Conservation (phyloP, 2,888 invertebrate genomes). For the Dasysyrphus tricinctus region DNA sequence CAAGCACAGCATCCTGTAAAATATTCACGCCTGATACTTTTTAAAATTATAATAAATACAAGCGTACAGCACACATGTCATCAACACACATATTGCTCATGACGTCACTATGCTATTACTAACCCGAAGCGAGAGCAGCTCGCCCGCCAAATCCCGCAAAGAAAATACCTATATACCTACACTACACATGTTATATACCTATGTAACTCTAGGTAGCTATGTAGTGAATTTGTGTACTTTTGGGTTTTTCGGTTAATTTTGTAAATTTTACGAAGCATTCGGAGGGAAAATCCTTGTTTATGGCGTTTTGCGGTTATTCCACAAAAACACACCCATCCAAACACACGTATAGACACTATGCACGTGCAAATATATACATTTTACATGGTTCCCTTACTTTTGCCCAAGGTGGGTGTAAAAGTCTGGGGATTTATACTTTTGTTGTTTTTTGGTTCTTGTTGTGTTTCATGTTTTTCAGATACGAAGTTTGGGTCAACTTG, state of each 20-base stretch:
- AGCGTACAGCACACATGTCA: slow-evolving; percentile 61
- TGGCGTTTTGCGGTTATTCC: slow-evolving; percentile 73
- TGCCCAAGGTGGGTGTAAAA: slow-evolving; percentile 64
- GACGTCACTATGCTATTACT: slow-evolving; percentile 10
- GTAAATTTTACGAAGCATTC: slow-evolving; percentile 65
- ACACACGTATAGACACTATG: slow-evolving; percentile 22
- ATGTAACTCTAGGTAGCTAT: too few species aligned
- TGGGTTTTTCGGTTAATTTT: slow-evolving; percentile 60
- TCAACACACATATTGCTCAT: slow-evolving; percentile 60
- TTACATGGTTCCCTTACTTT: slow-evolving; percentile 65
- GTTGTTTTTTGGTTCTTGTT: slow-evolving; percentile 36
- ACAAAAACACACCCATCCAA: slow-evolving; percentile 17
- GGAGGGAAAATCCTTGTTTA: slow-evolving; percentile 73
- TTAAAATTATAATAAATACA: slow-evolving; percentile 71
- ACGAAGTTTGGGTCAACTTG: slow-evolving; percentile 64
- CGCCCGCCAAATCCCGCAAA: slow-evolving; percentile 41
- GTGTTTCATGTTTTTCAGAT: slow-evolving; percentile 39
- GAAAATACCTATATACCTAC: not conserved
- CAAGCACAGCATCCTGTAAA: slow-evolving; percentile 46
- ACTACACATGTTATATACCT: not conserved
- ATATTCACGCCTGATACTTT: slow-evolving; percentile 52
- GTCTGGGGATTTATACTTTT: slow-evolving; percentile 31
- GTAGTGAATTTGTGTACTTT: slow-evolving; percentile 30
- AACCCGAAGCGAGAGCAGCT: not conserved
- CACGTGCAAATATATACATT: slow-evolving; percentile 63